Percentiles rank a stretch among this genome's conserved stretches.
Evolutionary conservation across 2,888 invertebrate species (phyloP).

Genomic region (Terebella lapidaria): DNA sequence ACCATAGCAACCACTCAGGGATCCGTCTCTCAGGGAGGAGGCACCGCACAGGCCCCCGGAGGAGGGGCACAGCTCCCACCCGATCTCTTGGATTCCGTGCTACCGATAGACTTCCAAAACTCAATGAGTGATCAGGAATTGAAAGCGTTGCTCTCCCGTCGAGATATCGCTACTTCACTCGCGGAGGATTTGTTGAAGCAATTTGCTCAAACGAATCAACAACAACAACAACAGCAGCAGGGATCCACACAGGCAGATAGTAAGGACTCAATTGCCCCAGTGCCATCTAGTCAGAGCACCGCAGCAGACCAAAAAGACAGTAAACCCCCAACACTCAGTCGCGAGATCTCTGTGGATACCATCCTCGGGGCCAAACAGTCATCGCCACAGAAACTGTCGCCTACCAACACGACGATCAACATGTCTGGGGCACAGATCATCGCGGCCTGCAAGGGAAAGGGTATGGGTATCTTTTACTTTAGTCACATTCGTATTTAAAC

Average conservation of each 20-base stretch:
- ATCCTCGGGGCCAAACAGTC: background rate
- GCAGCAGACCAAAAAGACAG: background rate
- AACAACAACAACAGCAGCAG: background rate
- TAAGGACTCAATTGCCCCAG: background rate
- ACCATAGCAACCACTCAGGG: background rate
- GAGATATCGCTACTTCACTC: constrained; percentile 61
- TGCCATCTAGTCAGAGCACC: too few relatives aligned
- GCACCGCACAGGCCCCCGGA: too few relatives aligned
- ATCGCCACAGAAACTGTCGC: background rate
- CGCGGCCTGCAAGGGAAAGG: background rate
- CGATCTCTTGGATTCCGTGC: background rate
- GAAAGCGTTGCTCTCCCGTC: constrained; percentile 69
- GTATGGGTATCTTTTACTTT: too few relatives aligned
- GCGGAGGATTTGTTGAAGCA: constrained; percentile 85
- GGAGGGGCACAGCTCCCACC: background rate
- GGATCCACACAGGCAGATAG: background rate
- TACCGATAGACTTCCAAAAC: constrained; percentile 23
- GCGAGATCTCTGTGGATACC: background rate
- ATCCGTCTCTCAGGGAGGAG: background rate
- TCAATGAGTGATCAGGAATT: constrained; percentile 67
- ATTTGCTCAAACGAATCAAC: constrained; percentile 53
- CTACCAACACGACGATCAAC: background rate
- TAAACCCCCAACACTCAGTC: background rate
- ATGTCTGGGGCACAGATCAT: background rate
- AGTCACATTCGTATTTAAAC: too few relatives aligned